Base-by-base conservation (phyloP, 2,888 invertebrate species). In the Acleris sparsana region DNA sequence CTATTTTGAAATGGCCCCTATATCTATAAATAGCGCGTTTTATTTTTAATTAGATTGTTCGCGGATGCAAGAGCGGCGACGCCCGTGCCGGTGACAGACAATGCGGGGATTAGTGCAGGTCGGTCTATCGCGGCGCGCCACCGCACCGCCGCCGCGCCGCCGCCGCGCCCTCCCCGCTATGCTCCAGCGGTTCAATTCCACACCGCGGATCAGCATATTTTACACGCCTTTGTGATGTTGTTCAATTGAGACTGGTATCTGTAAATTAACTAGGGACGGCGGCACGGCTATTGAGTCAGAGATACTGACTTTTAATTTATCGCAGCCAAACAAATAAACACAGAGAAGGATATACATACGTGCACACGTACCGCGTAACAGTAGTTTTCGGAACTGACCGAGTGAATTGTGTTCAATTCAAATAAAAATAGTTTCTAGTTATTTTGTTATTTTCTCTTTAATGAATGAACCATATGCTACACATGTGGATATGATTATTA, bases 141-240 rank as follows among this genome's bases (percentile, higher is more conserved):
- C n/a, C 17, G n/a, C 44, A 6, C 44, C n/a, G n/a, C 17, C 17
- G 56, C 44, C 44, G 18, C 72, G 74, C 75, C 86, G 87, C 75
- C 74, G 74, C 82, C 85, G 86, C 83, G 69, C 75, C 77, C 74
- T 76, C 73, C 89, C 89, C 86, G 87, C 86, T 80, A 78, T 75
- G 81, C 77, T 80, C 79, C 80, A 80, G 82, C 77, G 80, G 78
- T 83, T 84, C 85, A 88, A 87, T 89, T 84, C 79, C 84, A 81
- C 84, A 85, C 83, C 81, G 83, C 80, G 87, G 89, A 89, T 91
- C 86, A 89, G 82, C 89, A 89, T 90, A 90, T 88, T 89, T 89
- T 85, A 89, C 76, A 70, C 71, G 77, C 79, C 76, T 82, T 85
- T 87, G 85, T 88, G 78, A 75, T 75, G 75, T 72, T 74, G 79